Base-by-base conservation (phyloP, 2,888 invertebrate genomes). In the Biston betularia region DNA sequence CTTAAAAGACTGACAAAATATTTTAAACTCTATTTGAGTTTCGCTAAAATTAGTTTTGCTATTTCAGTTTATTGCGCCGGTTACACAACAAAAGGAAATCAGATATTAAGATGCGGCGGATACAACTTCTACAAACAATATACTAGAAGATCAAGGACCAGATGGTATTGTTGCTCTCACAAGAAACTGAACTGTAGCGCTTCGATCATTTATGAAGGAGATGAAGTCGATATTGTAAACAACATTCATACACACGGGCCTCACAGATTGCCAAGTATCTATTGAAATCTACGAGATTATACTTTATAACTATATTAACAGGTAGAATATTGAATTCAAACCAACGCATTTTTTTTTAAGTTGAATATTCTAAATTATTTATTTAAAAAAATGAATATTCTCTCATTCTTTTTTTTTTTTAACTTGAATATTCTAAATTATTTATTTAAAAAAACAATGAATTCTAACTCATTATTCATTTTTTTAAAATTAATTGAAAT, bases 71-170 rank as follows among this genome's bases (percentile, higher is more conserved):
- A 42, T 42, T 54, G 15, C 54, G 54, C 42, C 12, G 54, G 42
- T 7, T 40, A 42, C 24, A 54, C 54, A 12, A 15, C 7, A 24
- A 42, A 6, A 54, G 54, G 54, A 4, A 54, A 42, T 15, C 15
- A 10, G 40, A 15, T 54, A 9, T 40, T 54, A 9, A 54, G 54
- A 42, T 54, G 40, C 40, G 24, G 24, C 15, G 54, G 42, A 2
- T 54, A 54, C 24, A 54, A 15, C 24, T 54, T 54, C 40, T 54
- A 40, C 54, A 54, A 54, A 24, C 54, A 54, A 6, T 54, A 42
- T 12, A 42, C 42, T 6, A 54, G 42, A 11, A 42, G 24, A 4
- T 15, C 42, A 14, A 54, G 54, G 42, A 42, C 54, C 8, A 14
- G 54, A 12, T 54, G 54, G 54, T 54, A 42, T 24, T 54, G 54